Base-by-base conservation (phyloP, 2,797 vertebrate genomes). In the Taeniopygia guttata region DNA sequence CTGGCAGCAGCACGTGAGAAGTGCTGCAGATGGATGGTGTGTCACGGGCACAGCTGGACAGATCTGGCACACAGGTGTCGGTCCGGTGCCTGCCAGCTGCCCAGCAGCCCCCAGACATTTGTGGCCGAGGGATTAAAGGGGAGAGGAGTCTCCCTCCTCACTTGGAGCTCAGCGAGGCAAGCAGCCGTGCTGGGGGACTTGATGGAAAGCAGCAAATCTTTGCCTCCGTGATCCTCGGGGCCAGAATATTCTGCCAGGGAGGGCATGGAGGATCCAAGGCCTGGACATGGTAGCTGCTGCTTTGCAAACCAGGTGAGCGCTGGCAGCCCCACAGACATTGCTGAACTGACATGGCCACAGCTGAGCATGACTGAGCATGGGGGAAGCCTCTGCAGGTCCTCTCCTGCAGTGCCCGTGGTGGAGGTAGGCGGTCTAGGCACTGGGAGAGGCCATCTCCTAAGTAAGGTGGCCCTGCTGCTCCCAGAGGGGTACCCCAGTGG, bases 31-130 rank as follows among this genome's bases (percentile, higher is more conserved):
- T 68, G 80, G 96, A 93, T 90, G 93, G 18, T 38, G 87, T 95
- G 97, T 96, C 97, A 77, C 3, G 6, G 94, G 59, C 74, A 96
- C 97, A 97, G 97, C 97, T 97, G 98, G 91, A 95, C 12, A 8
- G 94, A 83, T 96, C 96, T 96, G 96, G 95, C 94, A 90, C 77
- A 73, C 96, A 97, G 97, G 97, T 97, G 97, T 95, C 0, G 2
- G 49, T 78, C 84, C 25, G 2, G 84, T 83, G 78, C 75, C 83
- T 92, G 96, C 96, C 97, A 96, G 97, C 97, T 96, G 96, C 96
- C 95, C 79, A 8, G 94, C 74, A 59, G 68, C 26, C 17, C 87
- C 94, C 89, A 86, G 95, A 83, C 89, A 91, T 83, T 56, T 51
- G 84, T n/a, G 48, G 68, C 85, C 0, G 1, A 76, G 59, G 68